Conservation (phyloP, 92 coral and sea anemone species). For the Phenganax subtilis region DNA sequence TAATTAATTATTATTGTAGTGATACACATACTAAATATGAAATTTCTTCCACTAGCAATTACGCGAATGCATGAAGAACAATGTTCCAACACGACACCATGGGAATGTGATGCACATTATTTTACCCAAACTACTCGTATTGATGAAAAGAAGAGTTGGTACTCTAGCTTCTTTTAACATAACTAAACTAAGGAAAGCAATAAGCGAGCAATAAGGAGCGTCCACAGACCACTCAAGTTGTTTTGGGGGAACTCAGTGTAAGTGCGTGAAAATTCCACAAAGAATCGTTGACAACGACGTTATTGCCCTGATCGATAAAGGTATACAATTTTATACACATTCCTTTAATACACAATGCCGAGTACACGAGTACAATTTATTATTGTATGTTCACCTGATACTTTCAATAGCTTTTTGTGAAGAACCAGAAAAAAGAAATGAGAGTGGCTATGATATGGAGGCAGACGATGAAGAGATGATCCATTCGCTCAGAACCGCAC, state of each 20-base stretch:
- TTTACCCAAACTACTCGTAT: constrained; percentile 18
- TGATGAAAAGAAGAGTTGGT: constrained; percentile 27
- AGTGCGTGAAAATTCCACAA: constrained; percentile 43
- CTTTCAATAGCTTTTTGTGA: not conserved
- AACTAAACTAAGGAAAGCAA: constrained; percentile 37
- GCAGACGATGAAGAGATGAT: not conserved
- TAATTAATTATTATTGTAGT: not conserved
- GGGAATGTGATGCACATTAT: constrained; percentile 29
- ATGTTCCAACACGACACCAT: constrained; percentile 30
- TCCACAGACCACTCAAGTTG: constrained; percentile 41
- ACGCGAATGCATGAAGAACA: constrained; percentile 23
- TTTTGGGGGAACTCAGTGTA: constrained; percentile 33
- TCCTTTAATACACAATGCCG: not conserved
- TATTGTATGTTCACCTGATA: not conserved
- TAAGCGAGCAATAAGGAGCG: constrained; percentile 25
- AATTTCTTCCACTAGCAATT: constrained; percentile 24
- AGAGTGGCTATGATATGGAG: not conserved
- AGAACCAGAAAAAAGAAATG: not conserved
- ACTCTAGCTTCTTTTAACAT: constrained; percentile 37
- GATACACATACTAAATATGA: not conserved
- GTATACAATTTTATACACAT: constrained; percentile 9
- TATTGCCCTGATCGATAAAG: constrained; percentile 35
- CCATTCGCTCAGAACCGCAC: not conserved
- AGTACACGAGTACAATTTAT: not conserved
- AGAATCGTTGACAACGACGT: constrained; percentile 14